Conservation (phyloP, 1,140 invertebrate genomes). For the Venustaconcha ellipsiformis region DNA sequence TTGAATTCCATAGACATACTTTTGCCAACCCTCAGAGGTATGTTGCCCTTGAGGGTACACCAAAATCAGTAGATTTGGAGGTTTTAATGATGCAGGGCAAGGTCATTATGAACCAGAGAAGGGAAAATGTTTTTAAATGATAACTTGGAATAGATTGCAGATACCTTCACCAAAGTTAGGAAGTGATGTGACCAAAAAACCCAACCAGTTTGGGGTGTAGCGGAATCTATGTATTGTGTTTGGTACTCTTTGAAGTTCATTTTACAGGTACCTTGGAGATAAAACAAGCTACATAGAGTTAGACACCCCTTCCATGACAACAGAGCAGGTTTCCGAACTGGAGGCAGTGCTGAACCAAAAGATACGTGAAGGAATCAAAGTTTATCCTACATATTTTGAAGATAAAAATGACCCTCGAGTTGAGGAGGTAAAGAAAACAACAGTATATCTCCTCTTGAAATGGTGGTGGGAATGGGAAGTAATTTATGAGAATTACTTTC, state of each 20-base stretch:
- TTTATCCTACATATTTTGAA: slow-evolving; percentile 76
- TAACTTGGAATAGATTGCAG: not conserved
- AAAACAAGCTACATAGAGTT: slow-evolving; percentile 71
- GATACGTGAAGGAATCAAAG: slow-evolving; percentile 75
- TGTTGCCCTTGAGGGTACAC: too few relatives aligned
- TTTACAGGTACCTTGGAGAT: slow-evolving; percentile 77
- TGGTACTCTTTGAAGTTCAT: not conserved
- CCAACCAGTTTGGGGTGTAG: not conserved
- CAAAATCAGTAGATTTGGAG: too few relatives aligned
- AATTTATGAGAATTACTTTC: too few relatives aligned
- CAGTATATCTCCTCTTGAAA: not conserved
- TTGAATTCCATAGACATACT: too few relatives aligned
- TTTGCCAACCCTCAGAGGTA: too few relatives aligned
- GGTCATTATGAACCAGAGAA: not conserved
- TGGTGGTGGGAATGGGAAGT: too few relatives aligned
- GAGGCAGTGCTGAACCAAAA: slow-evolving; percentile 78
- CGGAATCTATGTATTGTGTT: not conserved
- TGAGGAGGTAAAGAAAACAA: slow-evolving; percentile 68
- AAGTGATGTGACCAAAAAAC: not conserved
- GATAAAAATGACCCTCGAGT: slow-evolving; percentile 73
- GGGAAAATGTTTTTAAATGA: not conserved
- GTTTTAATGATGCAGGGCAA: too few relatives aligned
- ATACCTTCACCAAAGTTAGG: not conserved
- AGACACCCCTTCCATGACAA: slow-evolving; percentile 59
- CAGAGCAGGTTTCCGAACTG: slow-evolving; percentile 66